phyloP scores from a whole-genome alignment of 2,113 vertebrate genomes.

The Dunckerocampus dactyliophorus region DNA sequence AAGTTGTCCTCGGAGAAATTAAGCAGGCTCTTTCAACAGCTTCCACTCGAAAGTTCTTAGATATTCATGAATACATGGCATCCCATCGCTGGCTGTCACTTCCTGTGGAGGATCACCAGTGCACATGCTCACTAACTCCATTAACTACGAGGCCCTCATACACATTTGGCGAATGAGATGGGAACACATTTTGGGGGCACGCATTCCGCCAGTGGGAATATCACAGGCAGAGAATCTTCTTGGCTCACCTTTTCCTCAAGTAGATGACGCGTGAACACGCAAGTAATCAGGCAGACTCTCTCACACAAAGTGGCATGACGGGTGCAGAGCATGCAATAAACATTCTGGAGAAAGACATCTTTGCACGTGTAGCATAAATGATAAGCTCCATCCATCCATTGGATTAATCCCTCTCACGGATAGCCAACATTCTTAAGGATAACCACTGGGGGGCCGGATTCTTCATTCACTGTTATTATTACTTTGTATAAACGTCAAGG shows the following conservation, averaged over 20 bases:
- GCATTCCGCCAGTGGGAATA: constrained; percentile 28
- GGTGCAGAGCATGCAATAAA: no score
- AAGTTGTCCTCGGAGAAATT: constrained; percentile 10
- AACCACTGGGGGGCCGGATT: no score
- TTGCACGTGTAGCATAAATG: no score
- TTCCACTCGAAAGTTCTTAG: constrained; percentile 17
- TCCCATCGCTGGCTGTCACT: constrained; percentile 20
- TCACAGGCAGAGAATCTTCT: not conserved
- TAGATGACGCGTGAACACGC: constrained; percentile 11
- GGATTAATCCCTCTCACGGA: no score
- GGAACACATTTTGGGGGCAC: constrained; percentile 39
- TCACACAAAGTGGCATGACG: not conserved
- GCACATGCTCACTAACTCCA: constrained; percentile 23
- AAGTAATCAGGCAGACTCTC: not conserved
- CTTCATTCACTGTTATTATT: no score
- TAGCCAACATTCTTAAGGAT: no score
- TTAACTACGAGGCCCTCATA: constrained; percentile 16
- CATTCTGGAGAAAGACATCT: no score
- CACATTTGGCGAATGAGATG: constrained; percentile 23
- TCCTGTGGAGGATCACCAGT: constrained; percentile 35
- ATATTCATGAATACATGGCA: constrained; percentile 43
- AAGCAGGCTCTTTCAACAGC: not conserved
- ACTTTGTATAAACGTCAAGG: no score
- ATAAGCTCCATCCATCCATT: no score
- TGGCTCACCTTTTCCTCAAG: constrained; percentile 30